Evolutionary conservation across 2,797 vertebrate species (phyloP).

Genomic region (Lepilemur ruficaudatus): DNA sequence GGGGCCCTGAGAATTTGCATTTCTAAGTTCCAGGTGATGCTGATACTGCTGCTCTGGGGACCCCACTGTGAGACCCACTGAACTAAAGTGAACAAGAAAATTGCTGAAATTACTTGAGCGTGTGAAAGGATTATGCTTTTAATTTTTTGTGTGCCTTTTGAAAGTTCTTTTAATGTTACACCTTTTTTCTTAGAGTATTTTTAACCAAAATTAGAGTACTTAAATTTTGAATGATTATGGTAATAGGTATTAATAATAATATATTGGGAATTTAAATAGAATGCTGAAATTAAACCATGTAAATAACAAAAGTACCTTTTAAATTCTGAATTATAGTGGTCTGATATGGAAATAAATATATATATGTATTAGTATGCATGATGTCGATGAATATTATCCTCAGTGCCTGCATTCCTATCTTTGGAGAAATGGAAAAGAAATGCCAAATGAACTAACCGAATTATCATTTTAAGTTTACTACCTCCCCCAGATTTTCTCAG

Average conservation of each 20-base stretch:
- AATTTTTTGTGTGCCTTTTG: not conserved
- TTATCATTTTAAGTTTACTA: not conserved
- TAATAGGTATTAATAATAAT: conserved; percentile 36
- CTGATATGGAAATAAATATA: not conserved
- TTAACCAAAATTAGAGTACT: conserved; percentile 1
- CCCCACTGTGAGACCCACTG: not conserved
- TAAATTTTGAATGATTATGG: conserved; percentile 31
- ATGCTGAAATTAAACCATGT: conserved; percentile 25
- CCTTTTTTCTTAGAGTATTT: conserved; percentile 35
- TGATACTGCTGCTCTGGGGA: not conserved
- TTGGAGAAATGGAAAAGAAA: conserved; percentile 3
- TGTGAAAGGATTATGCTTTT: not conserved
- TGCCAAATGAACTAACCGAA: not conserved
- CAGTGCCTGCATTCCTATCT: not conserved
- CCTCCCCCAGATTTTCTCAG: conserved; percentile 18
- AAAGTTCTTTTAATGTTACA: not conserved
- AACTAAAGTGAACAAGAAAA: not conserved
- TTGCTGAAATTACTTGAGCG: not conserved
- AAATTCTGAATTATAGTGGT: not conserved
- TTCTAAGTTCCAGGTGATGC: not conserved
- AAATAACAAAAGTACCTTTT: not conserved
- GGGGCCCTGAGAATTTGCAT: not conserved
- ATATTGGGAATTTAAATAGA: conserved; percentile 18
- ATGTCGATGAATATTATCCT: not conserved
- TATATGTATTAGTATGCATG: not conserved